These are phyloP conservation scores for Pammene aurita DNA, from an alignment of 2,888 invertebrate genomes.

Conservation along the genomic window DNA sequence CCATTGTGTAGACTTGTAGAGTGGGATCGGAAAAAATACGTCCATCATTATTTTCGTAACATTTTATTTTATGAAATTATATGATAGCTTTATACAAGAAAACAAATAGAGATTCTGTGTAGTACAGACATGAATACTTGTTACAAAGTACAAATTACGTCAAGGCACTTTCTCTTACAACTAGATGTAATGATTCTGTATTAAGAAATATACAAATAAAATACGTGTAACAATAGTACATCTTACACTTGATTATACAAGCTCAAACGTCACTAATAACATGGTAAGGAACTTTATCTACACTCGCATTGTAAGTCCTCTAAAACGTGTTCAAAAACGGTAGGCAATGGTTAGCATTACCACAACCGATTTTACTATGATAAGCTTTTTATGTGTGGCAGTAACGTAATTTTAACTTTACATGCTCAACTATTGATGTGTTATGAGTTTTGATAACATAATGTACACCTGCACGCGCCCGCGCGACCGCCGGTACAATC, in stretches of 20 bases:
- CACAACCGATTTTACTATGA: too few species aligned
- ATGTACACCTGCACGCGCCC: too few species aligned
- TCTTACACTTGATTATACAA: neutral
- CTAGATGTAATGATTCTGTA: constrained; percentile 1
- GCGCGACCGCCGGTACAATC: too few species aligned
- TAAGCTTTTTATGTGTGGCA: too few species aligned
- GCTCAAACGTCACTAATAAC: too few species aligned
- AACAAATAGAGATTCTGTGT: constrained; percentile 31
- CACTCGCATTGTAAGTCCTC: too few species aligned
- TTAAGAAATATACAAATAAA: neutral
- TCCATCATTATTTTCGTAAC: neutral
- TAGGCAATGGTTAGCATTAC: too few species aligned
- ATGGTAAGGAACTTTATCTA: constrained; percentile 23
- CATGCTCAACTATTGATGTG: too few species aligned
- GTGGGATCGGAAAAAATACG: neutral
- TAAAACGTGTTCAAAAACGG: too few species aligned
- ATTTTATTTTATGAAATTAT: constrained; percentile 14
- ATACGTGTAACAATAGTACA: neutral
- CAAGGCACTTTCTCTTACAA: constrained; percentile 40
- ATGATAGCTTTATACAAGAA: neutral
- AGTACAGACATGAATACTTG: constrained; percentile 14
- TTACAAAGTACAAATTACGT: constrained; percentile 18
- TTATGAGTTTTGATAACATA: too few species aligned
- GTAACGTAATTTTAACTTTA: too few species aligned
- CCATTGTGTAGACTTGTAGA: too few species aligned